Base-by-base conservation (phyloP, 92 coral and sea anemone genomes). In the Siderastrea siderea region DNA sequence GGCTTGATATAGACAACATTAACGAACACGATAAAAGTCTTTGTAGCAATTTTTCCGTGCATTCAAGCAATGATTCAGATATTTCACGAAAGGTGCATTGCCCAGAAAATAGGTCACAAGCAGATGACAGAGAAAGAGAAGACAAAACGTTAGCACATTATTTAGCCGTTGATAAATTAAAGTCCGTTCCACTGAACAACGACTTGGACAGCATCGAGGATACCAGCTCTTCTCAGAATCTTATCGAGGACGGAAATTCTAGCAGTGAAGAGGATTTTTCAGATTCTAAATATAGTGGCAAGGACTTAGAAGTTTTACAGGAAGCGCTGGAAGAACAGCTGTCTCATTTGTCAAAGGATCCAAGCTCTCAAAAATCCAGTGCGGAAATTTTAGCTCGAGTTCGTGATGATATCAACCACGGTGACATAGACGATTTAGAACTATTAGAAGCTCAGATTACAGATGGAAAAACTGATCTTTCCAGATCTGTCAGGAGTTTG, bases 341-440 rank as follows among this genome's bases (percentile, higher is more conserved):
- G 14, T 57, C 65, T 68, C 83, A 86, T 44, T 54, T 91, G 51
- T 69, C 92, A 1, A 73, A 79, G 60, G 79, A 73, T 45, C 81
- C 92, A 38, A 65, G 52, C 2, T 87, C 71, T 43, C 55, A 61
- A 7, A 80, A 61, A 49, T 49, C 77, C 4, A 90, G 87, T 48
- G 64, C 55, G 14, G 88, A 67, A 14, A 59, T 95, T 61, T 68
- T 95, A 9, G 85, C 88, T 16, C 91, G 98, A 10, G 95, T 93
- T n/a, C 76, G 79, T 49, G 85, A 95, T 26, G 95, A 93, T 83
- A 91, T 95, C 48, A 74, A 86, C 16, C 89, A 71, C 11, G 91
- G 91, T 83, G 89, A 95, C 54, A 79, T 95, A 45, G 87, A 83
- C 7, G 96, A 93, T 71, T 74, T 95, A 47, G 92, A 93, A 65